phyloP scores from a whole-genome alignment of 2,113 vertebrate genomes.

The Tachuris rubrigastra region DNA sequence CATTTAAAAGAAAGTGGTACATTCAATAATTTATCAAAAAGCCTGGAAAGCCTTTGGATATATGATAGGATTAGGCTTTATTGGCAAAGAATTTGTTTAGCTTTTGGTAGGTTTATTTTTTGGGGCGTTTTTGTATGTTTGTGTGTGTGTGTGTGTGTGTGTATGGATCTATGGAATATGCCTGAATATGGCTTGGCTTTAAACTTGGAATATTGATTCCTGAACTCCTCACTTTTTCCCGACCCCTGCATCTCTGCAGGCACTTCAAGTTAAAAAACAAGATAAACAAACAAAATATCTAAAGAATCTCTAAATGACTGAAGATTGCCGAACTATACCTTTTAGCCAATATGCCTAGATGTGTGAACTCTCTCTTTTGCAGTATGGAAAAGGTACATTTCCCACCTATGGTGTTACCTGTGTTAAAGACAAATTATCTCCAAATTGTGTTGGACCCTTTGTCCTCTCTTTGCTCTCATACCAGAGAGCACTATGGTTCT shows the following conservation, averaged over 20 bases:
- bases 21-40: neutral
- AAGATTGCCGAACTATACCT: neutral
- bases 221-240: neutral
- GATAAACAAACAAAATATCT: neutral
- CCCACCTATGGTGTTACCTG: neutral
- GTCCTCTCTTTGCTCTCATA: neutral
- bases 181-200: neutral
- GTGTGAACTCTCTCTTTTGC: neutral
- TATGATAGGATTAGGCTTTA: neutral
- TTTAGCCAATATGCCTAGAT: neutral
- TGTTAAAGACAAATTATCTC: neutral
- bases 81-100: fast-evolving
- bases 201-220: neutral
- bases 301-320: neutral
- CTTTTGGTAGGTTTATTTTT: neutral
- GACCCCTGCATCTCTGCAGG: neutral
- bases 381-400: neutral
- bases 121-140: neutral
- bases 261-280: neutral
- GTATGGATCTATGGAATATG: fast-evolving
- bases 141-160: neutral
- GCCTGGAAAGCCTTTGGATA: neutral
- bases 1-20: neutral
- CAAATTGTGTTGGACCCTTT: neutral
- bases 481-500: neutral